These are phyloP conservation scores for Pyrrhosoma nymphula DNA, from an alignment of 2,888 invertebrate species.

Conservation along the genomic window DNA sequence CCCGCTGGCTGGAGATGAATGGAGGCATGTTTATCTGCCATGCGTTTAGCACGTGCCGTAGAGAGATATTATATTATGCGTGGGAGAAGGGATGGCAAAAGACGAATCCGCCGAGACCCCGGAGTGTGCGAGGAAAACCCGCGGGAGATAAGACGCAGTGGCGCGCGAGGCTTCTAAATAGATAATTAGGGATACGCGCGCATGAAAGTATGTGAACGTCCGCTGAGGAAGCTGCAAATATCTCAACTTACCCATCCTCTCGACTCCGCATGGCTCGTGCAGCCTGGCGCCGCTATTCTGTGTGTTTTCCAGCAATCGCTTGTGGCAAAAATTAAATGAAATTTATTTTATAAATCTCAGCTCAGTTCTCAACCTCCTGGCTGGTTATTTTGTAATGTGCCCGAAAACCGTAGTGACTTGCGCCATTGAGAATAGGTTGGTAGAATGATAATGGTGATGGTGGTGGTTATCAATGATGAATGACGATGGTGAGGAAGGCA, in stretches of 20 bases:
- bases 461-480: no score
- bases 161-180: not conserved
- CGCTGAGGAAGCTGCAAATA: slow-evolving; percentile 6
- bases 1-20: not conserved
- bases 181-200: not conserved
- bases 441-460: no score
- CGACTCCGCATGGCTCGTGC: not conserved
- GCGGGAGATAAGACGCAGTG: not conserved
- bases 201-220: not conserved
- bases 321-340: not conserved
- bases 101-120: not conserved
- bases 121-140: not conserved
- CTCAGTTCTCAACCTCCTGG: not conserved
- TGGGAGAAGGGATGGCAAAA: not conserved
- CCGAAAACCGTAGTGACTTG: no score
- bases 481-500: no score
- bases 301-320: not conserved
- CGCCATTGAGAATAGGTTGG: no score
- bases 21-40: not conserved
- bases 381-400: not conserved
- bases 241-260: not conserved
- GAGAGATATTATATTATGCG: not conserved
- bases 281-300: not conserved
- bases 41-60: not conserved
- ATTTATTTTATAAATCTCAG: not conserved